Evolutionary conservation across 2,797 vertebrate species (phyloP).

Genomic region (Cyclura pinguis): DNA sequence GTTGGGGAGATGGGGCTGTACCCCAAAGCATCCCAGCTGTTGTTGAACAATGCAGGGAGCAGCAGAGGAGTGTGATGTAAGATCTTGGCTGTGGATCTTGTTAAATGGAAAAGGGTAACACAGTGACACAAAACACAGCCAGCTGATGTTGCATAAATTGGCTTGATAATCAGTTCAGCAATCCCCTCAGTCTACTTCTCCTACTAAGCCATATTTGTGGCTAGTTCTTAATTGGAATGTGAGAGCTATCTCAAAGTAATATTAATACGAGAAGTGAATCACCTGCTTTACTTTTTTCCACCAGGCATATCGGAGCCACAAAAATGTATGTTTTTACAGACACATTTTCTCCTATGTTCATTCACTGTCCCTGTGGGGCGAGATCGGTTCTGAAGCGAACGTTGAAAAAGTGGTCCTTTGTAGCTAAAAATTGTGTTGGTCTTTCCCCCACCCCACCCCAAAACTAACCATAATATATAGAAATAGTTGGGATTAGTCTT

Average conservation of each 20-base stretch:
- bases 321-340: background rate
- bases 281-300: constrained; percentile 30
- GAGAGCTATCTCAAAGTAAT: background rate
- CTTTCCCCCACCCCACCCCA: constrained; percentile 58
- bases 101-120: background rate
- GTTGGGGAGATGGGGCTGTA: no score
- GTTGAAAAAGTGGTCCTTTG: constrained; percentile 74
- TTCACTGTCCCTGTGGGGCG: constrained; percentile 48
- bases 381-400: constrained; percentile 65
- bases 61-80: no score
- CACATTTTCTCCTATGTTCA: background rate
- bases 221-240: background rate
- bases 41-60: no score
- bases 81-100: no score
- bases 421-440: constrained; percentile 76
- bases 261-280: constrained; percentile 20
- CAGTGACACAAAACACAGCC: fast-evolving
- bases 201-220: background rate
- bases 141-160: fast-evolving
- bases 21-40: no score
- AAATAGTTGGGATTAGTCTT: constrained; percentile 80
- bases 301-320: fast-evolving
- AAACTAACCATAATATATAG: constrained; percentile 75
- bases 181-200: background rate
- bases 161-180: background rate